Base-by-base conservation (phyloP, 2,888 invertebrate genomes). In the Eupeodes latifasciatus region DNA sequence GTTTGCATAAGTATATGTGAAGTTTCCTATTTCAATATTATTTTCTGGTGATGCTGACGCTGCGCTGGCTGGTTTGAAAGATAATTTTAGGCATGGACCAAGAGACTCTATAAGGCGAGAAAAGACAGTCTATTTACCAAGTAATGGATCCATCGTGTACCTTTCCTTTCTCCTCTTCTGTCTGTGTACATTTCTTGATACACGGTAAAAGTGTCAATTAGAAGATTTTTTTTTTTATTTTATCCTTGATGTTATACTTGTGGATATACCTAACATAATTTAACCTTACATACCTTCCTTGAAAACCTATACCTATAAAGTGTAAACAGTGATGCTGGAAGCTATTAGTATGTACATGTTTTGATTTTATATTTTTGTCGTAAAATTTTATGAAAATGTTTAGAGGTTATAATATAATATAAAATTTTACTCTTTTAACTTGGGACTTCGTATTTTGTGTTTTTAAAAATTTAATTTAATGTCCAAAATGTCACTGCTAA, bases 151-250 rank as follows among this genome's bases (percentile, higher is more conserved):
- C 72, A 77, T 67, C 51, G 27, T 27, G 71, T 74, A 19, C 19
- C 12, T 14, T 16, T 0, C 19, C 10, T 19, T 11, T 40, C 57
- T 51, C n/a, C n/a, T 14, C 49, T 10, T 36, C 2, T 40, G 40
- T 40, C 40, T 40, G 9, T 40, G 0, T 40, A 7, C 1, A 40
- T 40, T 14, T 19, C 5, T 34, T n/a, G 14, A 2, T 57, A 5
- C 66, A 4, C 14, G 7, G 11, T 55, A 66, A 69, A 85, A 71
- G 61, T 77, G 76, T 72, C 77, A 81, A 85, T 81, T 77, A 85
- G 72, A 72, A 10, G 47, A 72, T 53, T 61, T 61, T 61, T 81
- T n/a, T 49, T 62, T 27, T 53, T 14, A 62, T 67, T 64, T 53
- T 47, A 67, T 57, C 34, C 11, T 9, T 7, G 7, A 9, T 9